Conservation (phyloP, 2,113 vertebrate species). For the Brevimyrus niger region DNA sequence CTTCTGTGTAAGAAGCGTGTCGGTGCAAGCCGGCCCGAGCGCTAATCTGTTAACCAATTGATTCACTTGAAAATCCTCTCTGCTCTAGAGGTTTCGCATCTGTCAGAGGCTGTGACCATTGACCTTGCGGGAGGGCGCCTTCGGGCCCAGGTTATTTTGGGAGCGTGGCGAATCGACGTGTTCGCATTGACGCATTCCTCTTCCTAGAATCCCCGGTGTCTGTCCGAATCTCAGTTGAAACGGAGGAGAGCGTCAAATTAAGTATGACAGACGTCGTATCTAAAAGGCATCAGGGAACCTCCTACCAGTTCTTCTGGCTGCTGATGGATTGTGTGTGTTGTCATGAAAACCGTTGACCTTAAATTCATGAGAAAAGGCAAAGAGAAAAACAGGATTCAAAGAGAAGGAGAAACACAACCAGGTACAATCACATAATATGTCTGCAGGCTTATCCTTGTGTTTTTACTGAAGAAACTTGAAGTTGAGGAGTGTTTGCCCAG, state of each 20-base stretch:
- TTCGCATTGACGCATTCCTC: neutral
- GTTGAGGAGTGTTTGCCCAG: neutral
- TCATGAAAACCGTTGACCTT: neutral
- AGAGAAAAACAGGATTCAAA: neutral
- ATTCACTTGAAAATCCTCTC: neutral
- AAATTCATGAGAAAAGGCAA: neutral
- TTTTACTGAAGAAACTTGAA: neutral
- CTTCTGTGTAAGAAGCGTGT: neutral
- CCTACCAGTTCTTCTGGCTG: neutral
- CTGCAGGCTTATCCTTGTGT: neutral
- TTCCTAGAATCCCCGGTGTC: neutral
- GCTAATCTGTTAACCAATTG: neutral
- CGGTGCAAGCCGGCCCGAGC: neutral
- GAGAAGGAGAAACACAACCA: neutral
- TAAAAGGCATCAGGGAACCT: neutral
- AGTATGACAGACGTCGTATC: neutral
- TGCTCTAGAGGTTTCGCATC: neutral
- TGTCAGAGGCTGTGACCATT: neutral
- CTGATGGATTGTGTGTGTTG: neutral
- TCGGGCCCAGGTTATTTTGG: neutral
- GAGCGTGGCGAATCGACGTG: neutral
- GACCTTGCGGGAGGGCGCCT: neutral
- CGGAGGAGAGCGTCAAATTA: constrained; percentile 25
- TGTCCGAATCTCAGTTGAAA: constrained; percentile 35
- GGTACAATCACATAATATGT: neutral